phyloP scores from a whole-genome alignment of 2,888 invertebrate species.

The Diadegma fenestrale region DNA sequence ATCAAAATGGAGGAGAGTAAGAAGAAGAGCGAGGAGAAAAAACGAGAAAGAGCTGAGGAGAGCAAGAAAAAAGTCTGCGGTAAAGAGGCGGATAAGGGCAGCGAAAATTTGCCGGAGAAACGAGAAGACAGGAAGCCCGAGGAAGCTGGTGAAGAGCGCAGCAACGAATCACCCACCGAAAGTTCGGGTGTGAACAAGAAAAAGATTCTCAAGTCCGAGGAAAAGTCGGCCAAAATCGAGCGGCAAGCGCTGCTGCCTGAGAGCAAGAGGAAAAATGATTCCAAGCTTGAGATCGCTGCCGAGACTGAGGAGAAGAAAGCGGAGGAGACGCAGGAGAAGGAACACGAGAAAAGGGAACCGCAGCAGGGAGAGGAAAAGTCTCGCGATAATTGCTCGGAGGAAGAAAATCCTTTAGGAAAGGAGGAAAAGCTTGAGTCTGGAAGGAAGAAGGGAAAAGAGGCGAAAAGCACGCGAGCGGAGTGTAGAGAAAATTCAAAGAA shows the following conservation, averaged over 20 bases:
- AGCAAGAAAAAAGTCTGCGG: conserved; percentile 66
- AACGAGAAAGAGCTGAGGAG: conserved; percentile 74
- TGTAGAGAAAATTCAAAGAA: conserved; percentile 77
- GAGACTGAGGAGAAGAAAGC: conserved; percentile 70
- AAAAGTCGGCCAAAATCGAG: conserved; percentile 74
- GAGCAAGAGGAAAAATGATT: conserved; percentile 71
- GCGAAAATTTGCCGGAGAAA: conserved; percentile 77
- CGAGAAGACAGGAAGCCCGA: conserved; percentile 73
- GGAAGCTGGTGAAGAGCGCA: conserved; percentile 67
- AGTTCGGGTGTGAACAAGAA: conserved; percentile 67
- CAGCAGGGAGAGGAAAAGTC: conserved; percentile 57
- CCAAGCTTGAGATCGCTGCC: neutral
- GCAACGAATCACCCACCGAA: conserved; percentile 65
- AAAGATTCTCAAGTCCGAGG: conserved; percentile 77
- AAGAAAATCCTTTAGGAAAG: conserved; percentile 64
- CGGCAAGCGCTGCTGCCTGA: conserved; percentile 69
- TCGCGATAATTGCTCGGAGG: conserved; percentile 57
- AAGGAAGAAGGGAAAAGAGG: conserved; percentile 81
- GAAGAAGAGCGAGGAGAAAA: conserved; percentile 69
- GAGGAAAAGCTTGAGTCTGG: conserved; percentile 68
- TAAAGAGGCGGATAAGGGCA: conserved; percentile 68
- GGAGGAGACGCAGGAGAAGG: conserved; percentile 59
- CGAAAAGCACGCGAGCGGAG: conserved; percentile 77
- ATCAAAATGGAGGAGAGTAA: conserved; percentile 73
- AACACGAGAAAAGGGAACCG: neutral